Evolutionary conservation across 2,797 vertebrate genomes (phyloP), one percentile per base, ranked within the genome.

Genomic region (Melanotaenia pygmaea): DNA sequence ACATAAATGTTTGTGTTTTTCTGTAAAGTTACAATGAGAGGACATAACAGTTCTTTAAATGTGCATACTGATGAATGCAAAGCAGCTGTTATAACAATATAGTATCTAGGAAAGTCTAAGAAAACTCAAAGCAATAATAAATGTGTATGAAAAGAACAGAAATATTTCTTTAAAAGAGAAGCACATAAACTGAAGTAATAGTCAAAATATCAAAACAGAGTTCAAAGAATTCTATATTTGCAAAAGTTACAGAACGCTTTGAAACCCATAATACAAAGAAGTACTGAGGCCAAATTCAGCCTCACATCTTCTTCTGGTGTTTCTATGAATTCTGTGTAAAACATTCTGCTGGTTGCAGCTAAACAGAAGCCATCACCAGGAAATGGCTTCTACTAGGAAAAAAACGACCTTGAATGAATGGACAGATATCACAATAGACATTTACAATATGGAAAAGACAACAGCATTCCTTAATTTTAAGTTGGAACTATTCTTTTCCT

Each of bases 261-360:
- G 51, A 64, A 69, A 64, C 38, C 3, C 40, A 43, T 32, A 10
- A 38, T 8, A 51, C 38, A 35, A 51, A 59, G 14, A 64, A 26
- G 30, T 70, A 67, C 35, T 9, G n/a, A 14, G 1, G 58, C 64
- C 20, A 43, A 67, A 74, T 28, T 51, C 28, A 32, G 30, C 5
- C 34, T 67, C 9, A 24, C 47, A 22, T 8, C 5, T 28, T 12
- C 50, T 54, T 59, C n/a, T 66, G 34, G 24, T 64, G 24, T 60
- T 61, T 63, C 67, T 12, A 40, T 78, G 60, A 13, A 64, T 65
- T 76, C 34, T 68, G 7, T 63, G 56, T 28, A 4, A 68, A 77
- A 64, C 45, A 28, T 28, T 28, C 28, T 28, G 28, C 28, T 28
- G 28, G 28, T 28, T 28, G 28, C 28, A 28, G 28, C 28, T 28